phyloP scores from a whole-genome alignment of 2,113 vertebrate species.

The Dipodomys ordii region DNA sequence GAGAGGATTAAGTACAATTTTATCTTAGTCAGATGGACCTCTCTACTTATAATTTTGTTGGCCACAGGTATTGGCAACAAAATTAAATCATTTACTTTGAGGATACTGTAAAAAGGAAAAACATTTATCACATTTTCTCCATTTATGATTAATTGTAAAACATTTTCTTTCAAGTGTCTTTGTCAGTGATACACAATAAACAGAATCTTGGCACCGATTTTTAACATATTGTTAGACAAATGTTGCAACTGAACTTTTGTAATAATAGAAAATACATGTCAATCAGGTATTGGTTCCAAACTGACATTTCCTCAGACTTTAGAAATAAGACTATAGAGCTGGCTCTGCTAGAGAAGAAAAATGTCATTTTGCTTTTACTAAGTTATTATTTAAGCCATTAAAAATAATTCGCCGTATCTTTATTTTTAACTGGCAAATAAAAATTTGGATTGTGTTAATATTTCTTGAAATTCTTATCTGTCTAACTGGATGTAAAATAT shows the following conservation, averaged over 20 bases:
- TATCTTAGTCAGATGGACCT: constrained; percentile 19
- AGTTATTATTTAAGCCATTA: constrained; percentile 71
- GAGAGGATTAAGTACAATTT: constrained; percentile 3
- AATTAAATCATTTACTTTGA: constrained; percentile 14
- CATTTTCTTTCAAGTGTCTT: constrained; percentile 55
- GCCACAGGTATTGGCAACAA: background rate
- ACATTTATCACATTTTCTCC: background rate
- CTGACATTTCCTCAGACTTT: constrained; percentile 26
- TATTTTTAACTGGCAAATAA: constrained; percentile 44
- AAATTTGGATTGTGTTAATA: constrained; percentile 78
- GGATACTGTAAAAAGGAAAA: background rate
- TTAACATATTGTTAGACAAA: constrained; percentile 37
- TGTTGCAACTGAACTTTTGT: background rate
- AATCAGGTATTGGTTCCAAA: constrained; percentile 56
- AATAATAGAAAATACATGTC: constrained; percentile 35
- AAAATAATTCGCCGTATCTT: constrained; percentile 79
- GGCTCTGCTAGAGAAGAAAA: constrained; percentile 4
- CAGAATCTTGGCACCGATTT: constrained; percentile 16
- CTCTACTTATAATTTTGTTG: background rate
- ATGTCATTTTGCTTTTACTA: constrained; percentile 65
- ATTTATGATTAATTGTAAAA: constrained; percentile 37
- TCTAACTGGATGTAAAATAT: constrained; percentile 58
- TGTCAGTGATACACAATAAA: constrained; percentile 3
- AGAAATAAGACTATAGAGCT: background rate
- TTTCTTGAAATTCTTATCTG: constrained; percentile 76